Evolutionary conservation across 2,888 invertebrate species (phyloP).

Genomic region (Mylabris sibirica): DNA sequence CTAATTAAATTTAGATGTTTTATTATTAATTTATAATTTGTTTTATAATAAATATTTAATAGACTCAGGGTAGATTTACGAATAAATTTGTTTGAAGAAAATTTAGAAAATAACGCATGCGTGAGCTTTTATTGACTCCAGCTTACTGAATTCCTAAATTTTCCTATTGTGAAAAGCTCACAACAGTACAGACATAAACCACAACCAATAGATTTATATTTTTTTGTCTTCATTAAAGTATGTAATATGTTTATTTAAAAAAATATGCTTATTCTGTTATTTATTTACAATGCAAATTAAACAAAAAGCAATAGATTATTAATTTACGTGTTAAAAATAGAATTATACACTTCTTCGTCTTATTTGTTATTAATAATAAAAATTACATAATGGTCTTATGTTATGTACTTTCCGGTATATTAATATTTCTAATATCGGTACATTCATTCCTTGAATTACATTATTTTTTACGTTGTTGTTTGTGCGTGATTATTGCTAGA

Average conservation of each 20-base stretch:
- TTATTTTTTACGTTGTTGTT: slow-evolving; percentile 75
- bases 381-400: slow-evolving; percentile 33
- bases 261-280: background rate
- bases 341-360: background rate
- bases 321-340: background rate
- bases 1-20: background rate
- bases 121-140: slow-evolving; percentile 6
- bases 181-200: background rate
- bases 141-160: background rate
- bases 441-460: slow-evolving; percentile 75
- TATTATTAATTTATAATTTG: background rate
- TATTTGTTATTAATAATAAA: background rate
- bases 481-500: slow-evolving; percentile 72
- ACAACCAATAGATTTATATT: background rate
- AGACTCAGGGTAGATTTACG: background rate
- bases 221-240: background rate
- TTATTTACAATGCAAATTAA: background rate
- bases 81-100: background rate
- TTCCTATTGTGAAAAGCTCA: background rate
- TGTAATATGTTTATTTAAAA: background rate
- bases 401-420: slow-evolving; percentile 59
- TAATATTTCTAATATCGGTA: slow-evolving; percentile 63
- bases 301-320: slow-evolving; percentile 5
- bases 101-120: background rate
- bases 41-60: background rate